Conservation (phyloP, 2,888 invertebrate genomes). For the Parnassius smintheus region DNA sequence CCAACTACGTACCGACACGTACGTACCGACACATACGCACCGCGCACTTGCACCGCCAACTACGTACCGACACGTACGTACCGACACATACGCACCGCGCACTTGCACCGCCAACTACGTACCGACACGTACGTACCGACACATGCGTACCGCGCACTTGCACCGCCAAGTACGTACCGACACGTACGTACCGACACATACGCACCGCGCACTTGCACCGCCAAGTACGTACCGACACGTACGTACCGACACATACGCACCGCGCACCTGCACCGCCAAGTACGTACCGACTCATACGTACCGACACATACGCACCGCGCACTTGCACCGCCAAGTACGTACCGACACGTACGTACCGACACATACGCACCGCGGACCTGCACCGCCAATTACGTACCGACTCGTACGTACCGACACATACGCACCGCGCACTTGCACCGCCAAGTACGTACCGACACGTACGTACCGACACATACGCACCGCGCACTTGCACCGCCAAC, state of each 20-base stretch:
- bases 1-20: slow-evolving; percentile 43
- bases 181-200: too few relatives aligned
- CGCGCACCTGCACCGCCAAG: too few relatives aligned
- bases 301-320: too few relatives aligned
- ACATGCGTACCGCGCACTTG: too few relatives aligned
- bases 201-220: slow-evolving; percentile 49
- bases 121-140: neutral
- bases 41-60: too few relatives aligned
- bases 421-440: slow-evolving; percentile 49
- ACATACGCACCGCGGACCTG: too few relatives aligned
- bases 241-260: neutral
- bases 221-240: slow-evolving; percentile 43
- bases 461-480: neutral
- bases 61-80: too few relatives aligned
- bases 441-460: slow-evolving; percentile 43
- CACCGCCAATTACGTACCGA: too few relatives aligned
- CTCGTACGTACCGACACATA: too few relatives aligned
- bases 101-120: slow-evolving; percentile 51
- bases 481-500: too few relatives aligned
- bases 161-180: too few relatives aligned
- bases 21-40: neutral
- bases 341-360: neutral
- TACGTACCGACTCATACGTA: too few relatives aligned
- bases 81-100: slow-evolving; percentile 29
- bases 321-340: slow-evolving; percentile 51